A percentile compares a stretch with the other conserved stretches of the same genome.
Conservation (phyloP, 2,888 invertebrate species). For the Dryococelus australis region DNA sequence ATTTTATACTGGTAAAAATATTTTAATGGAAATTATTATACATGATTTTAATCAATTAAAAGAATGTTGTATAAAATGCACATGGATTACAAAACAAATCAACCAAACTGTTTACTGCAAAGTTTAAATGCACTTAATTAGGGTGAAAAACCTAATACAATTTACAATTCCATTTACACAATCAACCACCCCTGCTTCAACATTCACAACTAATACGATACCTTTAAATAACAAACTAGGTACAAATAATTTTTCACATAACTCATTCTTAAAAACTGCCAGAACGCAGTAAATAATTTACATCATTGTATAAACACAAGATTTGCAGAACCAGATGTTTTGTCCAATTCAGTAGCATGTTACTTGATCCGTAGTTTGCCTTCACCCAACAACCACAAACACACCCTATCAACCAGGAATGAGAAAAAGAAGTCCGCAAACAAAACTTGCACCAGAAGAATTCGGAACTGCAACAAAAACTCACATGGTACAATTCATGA, state of each 20-base stretch:
- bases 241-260: not conserved
- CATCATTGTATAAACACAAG: not conserved
- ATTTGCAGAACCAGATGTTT: not conserved
- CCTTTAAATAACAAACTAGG: not conserved
- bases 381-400: constrained; percentile 87
- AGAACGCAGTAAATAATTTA: not conserved
- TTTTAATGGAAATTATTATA: not conserved
- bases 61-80: not conserved
- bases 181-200: not conserved
- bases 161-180: not conserved
- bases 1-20: not conserved
- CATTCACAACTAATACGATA: constrained; percentile 23
- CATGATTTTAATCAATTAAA: not conserved
- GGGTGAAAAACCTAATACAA: not conserved
- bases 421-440: constrained; percentile 87
- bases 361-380: constrained; percentile 62
- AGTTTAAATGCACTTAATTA: constrained; percentile 21
- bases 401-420: constrained; percentile 83
- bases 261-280: not conserved
- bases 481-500: not conserved
- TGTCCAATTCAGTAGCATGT: not conserved
- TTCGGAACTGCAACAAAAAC: constrained; percentile 81
- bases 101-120: not conserved
- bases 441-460: constrained; percentile 81
- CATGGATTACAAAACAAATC: not conserved